phyloP scores from a whole-genome alignment of 2,113 vertebrate genomes.

The Thamnaconus septentrionalis region DNA sequence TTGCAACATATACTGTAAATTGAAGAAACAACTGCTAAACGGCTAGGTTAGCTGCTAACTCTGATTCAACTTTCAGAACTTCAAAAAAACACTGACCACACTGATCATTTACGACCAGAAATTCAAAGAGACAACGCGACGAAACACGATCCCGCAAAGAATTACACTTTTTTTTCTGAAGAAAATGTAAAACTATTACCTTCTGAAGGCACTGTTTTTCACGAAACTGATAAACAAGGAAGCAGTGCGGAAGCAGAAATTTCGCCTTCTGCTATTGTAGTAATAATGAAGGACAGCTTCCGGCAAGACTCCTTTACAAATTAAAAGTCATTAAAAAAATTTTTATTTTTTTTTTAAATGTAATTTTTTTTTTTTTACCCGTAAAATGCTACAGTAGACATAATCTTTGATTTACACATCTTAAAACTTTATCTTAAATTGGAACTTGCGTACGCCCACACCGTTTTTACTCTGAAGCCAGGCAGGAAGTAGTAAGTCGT shows the following conservation, averaged over 20 bases:
- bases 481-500: too few species aligned
- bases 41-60: constrained; percentile 3
- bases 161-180: not conserved
- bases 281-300: constrained; percentile 11
- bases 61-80: constrained; percentile 26
- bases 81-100: not conserved
- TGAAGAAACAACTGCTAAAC: not conserved
- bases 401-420: too few species aligned
- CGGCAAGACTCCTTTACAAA: constrained; percentile 23
- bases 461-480: too few species aligned
- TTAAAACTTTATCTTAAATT: too few species aligned
- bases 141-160: not conserved
- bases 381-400: too few species aligned
- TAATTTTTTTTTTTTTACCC: too few species aligned
- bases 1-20: too few species aligned
- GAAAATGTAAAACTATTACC: not conserved
- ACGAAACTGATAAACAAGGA: constrained; percentile 63
- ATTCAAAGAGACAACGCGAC: not conserved
- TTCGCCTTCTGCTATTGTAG: not conserved
- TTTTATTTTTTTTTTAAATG: not conserved
- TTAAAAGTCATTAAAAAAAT: constrained; percentile 25
- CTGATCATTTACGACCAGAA: not conserved
- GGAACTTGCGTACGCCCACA: too few species aligned
- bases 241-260: constrained; percentile 55
- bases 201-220: constrained; percentile 9